phyloP scores from a whole-genome alignment of 2,888 invertebrate species.

The Phrixothrix hirtus region DNA sequence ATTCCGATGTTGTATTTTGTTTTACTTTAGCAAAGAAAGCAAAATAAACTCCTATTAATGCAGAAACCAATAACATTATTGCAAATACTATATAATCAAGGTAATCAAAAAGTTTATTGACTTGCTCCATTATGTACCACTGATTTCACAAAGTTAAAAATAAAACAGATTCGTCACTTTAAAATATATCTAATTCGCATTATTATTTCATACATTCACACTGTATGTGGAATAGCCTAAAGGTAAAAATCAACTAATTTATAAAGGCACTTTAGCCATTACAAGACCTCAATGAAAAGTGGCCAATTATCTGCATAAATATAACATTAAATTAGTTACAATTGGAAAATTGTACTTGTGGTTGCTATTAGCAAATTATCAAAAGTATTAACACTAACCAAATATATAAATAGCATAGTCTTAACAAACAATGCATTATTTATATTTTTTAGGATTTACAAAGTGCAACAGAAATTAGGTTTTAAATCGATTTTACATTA shows the following conservation, averaged over 20 bases:
- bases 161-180: no score
- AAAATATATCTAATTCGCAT: background rate
- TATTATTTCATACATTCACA: background rate
- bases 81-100: constrained; percentile 70
- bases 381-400: constrained; percentile 13
- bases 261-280: constrained; percentile 15
- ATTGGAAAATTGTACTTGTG: constrained; percentile 44
- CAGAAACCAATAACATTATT: constrained; percentile 66
- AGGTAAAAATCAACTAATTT: constrained; percentile 26
- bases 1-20: constrained; percentile 71
- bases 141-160: no score
- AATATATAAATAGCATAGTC: constrained; percentile 2
- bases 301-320: constrained; percentile 44
- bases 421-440: constrained; percentile 1
- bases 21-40: constrained; percentile 70
- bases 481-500: no score
- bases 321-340: constrained; percentile 46
- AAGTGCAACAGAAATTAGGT: no score
- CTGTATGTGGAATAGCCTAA: constrained; percentile 1
- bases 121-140: constrained; percentile 35
- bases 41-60: constrained; percentile 71
- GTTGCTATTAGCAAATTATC: constrained; percentile 26
- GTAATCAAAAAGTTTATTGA: constrained; percentile 59
- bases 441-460: no score
- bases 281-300: constrained; percentile 38